phyloP scores from a whole-genome alignment of 2,888 invertebrate genomes.

The Cephalotes varians region DNA sequence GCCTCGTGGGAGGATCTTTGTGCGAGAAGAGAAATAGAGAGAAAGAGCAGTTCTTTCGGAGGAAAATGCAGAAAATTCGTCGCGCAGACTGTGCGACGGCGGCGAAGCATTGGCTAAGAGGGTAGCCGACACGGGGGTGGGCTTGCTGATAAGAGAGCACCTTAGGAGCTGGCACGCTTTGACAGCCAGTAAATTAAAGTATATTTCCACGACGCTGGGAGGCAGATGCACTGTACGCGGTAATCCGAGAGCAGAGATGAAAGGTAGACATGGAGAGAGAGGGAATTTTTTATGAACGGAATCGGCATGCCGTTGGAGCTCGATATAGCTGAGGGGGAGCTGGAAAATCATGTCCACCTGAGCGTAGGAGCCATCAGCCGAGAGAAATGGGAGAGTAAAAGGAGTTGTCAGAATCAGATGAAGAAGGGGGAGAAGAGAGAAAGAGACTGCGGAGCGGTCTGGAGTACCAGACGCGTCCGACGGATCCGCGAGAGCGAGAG shows the following conservation, averaged over 20 bases:
- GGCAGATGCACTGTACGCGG: slow-evolving; percentile 71
- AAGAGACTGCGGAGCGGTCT: not conserved
- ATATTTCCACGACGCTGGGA: slow-evolving; percentile 73
- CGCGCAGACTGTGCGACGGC: slow-evolving; percentile 58
- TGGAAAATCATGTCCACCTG: slow-evolving; percentile 72
- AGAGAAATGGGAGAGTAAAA: slow-evolving; percentile 62
- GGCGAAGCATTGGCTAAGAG: slow-evolving; percentile 31
- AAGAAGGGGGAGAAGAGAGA: slow-evolving; percentile 8
- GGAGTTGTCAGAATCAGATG: slow-evolving; percentile 72
- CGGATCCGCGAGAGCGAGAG: slow-evolving; percentile 1
- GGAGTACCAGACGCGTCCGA: slow-evolving; percentile 7
- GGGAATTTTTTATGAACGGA: slow-evolving; percentile 73
- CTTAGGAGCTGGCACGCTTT: slow-evolving; percentile 73
- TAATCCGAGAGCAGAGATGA: slow-evolving; percentile 71
- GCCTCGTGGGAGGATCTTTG: slow-evolving; percentile 22
- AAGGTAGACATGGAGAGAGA: slow-evolving; percentile 70
- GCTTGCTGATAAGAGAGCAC: slow-evolving; percentile 70
- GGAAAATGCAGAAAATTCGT: slow-evolving; percentile 70
- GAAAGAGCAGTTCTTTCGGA: slow-evolving; percentile 44
- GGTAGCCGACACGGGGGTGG: slow-evolving; percentile 56
- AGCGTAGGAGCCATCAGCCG: slow-evolving; percentile 63
- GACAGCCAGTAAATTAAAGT: slow-evolving; percentile 76
- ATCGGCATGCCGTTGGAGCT: slow-evolving; percentile 63
- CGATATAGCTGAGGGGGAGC: slow-evolving; percentile 41
- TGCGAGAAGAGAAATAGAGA: not conserved